Evolutionary conservation across 2,888 invertebrate genomes (phyloP).

Genomic region (Fragum sueziense): DNA sequence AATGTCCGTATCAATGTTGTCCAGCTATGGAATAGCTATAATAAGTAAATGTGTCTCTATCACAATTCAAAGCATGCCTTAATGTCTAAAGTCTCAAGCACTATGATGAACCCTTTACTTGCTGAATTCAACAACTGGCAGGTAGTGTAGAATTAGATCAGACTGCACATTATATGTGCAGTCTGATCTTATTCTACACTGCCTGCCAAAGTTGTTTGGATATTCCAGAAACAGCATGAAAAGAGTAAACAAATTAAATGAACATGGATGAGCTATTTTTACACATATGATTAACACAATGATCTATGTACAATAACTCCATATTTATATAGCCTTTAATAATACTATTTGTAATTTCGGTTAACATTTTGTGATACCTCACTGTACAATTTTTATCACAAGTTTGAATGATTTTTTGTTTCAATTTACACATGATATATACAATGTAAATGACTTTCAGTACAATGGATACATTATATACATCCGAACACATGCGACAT

Average conservation of each 20-base stretch:
- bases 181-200: too few species aligned
- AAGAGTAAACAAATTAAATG: too few species aligned
- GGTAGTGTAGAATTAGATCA: too few species aligned
- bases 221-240: too few species aligned
- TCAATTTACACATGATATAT: neutral
- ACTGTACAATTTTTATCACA: neutral
- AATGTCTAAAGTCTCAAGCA: neutral
- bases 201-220: too few species aligned
- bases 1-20: neutral
- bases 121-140: too few species aligned
- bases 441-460: neutral
- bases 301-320: neutral
- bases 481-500: neutral
- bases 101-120: neutral
- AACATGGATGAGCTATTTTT: neutral
- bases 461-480: neutral
- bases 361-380: neutral
- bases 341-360: neutral
- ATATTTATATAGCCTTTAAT: neutral
- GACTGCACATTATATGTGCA: too few species aligned
- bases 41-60: conserved; percentile 5
- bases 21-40: too few species aligned
- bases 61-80: conserved; percentile 7
- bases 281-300: neutral
- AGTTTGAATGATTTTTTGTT: neutral